Percentiles rank a stretch among this genome's conserved stretches.
These are phyloP conservation scores for Raja brachyura DNA, from an alignment of 2,113 vertebrate species.

Conservation along the genomic window DNA sequence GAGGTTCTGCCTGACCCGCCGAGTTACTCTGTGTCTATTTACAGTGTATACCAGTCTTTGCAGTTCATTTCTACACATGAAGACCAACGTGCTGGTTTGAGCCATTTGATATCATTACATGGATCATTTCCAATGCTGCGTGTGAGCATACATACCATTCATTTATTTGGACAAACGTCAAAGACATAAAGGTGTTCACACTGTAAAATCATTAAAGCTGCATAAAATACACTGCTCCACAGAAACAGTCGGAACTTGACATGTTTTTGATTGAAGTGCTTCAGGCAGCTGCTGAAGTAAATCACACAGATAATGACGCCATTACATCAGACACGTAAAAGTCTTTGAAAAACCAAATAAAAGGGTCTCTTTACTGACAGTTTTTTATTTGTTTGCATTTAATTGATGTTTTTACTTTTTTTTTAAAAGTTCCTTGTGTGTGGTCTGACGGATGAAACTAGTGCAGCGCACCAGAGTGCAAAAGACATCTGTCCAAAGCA, in stretches of 20 bases:
- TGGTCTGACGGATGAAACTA: neutral
- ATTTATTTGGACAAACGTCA: neutral
- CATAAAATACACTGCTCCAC: neutral
- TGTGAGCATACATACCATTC: neutral
- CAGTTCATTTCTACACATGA: no score
- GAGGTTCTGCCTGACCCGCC: no score
- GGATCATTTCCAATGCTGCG: neutral
- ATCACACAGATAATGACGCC: neutral
- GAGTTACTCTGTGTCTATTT: no score
- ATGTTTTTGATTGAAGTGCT: conserved; percentile 10
- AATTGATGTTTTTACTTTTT: conserved; percentile 3
- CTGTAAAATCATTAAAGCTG: conserved; percentile 12
- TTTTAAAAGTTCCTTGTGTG: neutral
- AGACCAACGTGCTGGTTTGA: neutral
- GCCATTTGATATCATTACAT: neutral
- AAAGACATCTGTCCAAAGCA: neutral
- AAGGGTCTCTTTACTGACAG: neutral
- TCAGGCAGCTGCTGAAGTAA: conserved; percentile 29
- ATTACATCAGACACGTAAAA: conserved; percentile 22
- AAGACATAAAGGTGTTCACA: neutral
- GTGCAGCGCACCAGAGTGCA: neutral
- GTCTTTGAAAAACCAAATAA: conserved; percentile 29
- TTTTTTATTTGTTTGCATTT: conserved; percentile 14
- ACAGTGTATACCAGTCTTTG: no score
- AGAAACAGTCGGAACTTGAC: neutral